Evolutionary conservation across 2,888 invertebrate species (phyloP).

Genomic region (Dicranocentrus wangi): DNA sequence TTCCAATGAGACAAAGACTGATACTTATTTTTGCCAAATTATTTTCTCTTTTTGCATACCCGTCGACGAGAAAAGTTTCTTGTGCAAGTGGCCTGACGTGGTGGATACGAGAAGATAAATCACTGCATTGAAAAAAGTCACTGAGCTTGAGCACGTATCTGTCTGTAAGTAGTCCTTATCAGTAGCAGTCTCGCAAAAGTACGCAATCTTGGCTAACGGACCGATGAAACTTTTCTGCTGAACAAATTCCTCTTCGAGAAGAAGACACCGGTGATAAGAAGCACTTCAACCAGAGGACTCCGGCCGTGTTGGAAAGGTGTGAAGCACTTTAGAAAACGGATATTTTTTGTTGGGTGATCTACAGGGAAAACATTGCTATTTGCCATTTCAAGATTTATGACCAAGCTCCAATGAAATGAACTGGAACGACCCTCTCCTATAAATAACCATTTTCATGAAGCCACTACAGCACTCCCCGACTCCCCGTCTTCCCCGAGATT

Average conservation of each 20-base stretch:
- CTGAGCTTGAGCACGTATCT: neutral
- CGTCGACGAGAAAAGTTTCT: neutral
- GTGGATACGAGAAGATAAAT: conserved; percentile 6
- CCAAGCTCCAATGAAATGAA: conserved; percentile 39
- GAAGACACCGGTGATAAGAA: conserved; percentile 1
- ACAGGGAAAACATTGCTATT: conserved; percentile 11
- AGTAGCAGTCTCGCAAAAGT: no score
- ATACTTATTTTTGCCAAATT: conserved; percentile 11
- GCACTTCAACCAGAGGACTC: neutral
- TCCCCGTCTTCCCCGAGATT: no score
- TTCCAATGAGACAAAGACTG: conserved; percentile 12
- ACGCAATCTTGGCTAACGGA: conserved; percentile 11
- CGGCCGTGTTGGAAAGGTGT: conserved; percentile 5
- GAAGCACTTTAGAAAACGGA: conserved; percentile 28
- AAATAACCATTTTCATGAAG: conserved; percentile 34
- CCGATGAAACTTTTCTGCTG: conserved; percentile 10
- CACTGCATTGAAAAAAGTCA: conserved; percentile 17
- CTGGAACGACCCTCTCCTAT: conserved; percentile 52
- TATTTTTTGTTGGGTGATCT: conserved; percentile 9
- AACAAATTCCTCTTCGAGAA: conserved; percentile 7
- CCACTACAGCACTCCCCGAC: neutral
- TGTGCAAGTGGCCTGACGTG: neutral
- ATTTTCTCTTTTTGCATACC: neutral
- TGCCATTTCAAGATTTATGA: conserved; percentile 56
- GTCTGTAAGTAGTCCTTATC: neutral